Conservation (phyloP, 2,797 vertebrate species). For the Sciurus vulgaris region DNA sequence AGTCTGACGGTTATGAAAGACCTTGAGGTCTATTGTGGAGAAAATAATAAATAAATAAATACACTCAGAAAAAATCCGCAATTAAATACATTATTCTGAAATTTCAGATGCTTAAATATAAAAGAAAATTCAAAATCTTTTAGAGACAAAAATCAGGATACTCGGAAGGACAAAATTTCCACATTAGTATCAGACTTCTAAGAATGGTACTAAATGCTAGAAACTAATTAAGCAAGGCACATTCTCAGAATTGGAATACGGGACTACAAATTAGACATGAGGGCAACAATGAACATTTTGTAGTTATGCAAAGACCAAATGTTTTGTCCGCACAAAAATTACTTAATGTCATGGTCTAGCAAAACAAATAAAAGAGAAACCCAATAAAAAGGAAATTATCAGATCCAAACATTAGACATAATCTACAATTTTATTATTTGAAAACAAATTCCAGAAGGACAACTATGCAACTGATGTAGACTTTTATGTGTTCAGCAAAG, state of each 20-base stretch:
- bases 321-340: background rate
- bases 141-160: background rate
- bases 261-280: background rate
- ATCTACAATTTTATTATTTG: constrained; percentile 16
- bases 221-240: background rate
- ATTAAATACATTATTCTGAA: background rate
- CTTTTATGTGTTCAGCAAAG: background rate
- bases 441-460: background rate
- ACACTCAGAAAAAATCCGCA: background rate
- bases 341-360: background rate
- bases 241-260: background rate
- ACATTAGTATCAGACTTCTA: background rate
- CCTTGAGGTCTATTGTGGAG: background rate
- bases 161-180: background rate
- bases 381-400: background rate
- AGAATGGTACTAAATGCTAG: background rate
- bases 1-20: background rate
- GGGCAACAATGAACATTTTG: background rate
- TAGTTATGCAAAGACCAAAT: background rate
- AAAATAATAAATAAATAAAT: background rate
- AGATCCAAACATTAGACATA: background rate
- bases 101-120: background rate
- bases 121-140: background rate
- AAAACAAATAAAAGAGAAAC: constrained; percentile 13
- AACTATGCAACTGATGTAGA: background rate